A percentile compares a stretch with the other conserved stretches of the same genome.
phyloP scores from a whole-genome alignment of 2,797 vertebrate genomes.

The Hozukius guyotensis region DNA sequence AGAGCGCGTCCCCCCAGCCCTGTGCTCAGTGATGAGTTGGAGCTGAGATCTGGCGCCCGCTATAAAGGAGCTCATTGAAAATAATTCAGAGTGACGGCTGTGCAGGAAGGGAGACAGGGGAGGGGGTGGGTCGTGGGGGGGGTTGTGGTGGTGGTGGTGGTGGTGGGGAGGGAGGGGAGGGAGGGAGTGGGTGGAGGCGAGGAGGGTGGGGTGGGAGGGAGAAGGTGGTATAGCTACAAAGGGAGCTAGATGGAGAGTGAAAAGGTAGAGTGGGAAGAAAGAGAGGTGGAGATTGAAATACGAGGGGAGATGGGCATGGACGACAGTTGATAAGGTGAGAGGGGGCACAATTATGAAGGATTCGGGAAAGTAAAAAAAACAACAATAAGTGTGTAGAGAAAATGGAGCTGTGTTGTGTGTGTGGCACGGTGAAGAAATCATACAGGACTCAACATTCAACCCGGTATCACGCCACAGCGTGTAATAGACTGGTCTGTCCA shows the following conservation, averaged over 20 bases:
- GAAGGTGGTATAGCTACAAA: constrained; percentile 55
- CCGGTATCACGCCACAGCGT: rapidly evolving
- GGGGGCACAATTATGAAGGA: constrained; percentile 58
- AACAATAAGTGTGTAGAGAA: constrained; percentile 32
- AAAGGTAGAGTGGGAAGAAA: constrained; percentile 61
- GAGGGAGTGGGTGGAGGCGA: constrained; percentile 40
- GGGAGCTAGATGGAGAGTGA: constrained; percentile 60
- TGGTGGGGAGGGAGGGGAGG: constrained; percentile 33
- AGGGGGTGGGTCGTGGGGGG: constrained; percentile 20
- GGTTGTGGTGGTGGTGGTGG: constrained; percentile 23
- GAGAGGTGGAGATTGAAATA: constrained; percentile 59
- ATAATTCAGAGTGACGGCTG: constrained; percentile 97
- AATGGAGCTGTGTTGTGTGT: constrained; percentile 6
- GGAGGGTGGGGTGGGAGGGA: constrained; percentile 24
- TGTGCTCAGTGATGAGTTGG: constrained; percentile 91
- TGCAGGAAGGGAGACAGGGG: constrained; percentile 80
- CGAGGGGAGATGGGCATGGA: constrained; percentile 39
- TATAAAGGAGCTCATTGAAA: constrained; percentile 95
- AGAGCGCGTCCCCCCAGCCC: constrained; percentile 83
- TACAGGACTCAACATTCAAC: not conserved
- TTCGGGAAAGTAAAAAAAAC: constrained; percentile 48
- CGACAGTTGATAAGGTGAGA: constrained; percentile 58
- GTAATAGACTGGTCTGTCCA: no score
- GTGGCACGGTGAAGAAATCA: not conserved
- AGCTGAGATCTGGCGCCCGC: constrained; percentile 92